These are phyloP conservation scores for Orestias chungarensis DNA, from an alignment of 2,797 vertebrate species.

Conservation along the genomic window DNA sequence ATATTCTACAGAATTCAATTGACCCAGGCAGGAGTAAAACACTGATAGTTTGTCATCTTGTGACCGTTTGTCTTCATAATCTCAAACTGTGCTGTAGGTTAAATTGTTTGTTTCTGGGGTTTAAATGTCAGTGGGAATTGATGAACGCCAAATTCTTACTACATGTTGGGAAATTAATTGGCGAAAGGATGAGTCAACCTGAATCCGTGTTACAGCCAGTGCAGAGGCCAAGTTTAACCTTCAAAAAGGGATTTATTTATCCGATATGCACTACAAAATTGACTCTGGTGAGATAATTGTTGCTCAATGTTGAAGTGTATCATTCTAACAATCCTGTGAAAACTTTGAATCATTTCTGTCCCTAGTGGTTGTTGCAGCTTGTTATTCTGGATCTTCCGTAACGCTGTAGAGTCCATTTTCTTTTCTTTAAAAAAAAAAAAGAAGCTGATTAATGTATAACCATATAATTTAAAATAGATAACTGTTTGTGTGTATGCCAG, in stretches of 20 bases:
- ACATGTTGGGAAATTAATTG: not conserved
- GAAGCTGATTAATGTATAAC: not conserved
- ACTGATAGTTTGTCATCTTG: not conserved
- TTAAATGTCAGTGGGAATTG: not conserved
- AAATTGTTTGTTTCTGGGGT: not conserved
- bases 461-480: not conserved
- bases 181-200: not conserved
- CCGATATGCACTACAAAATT: not conserved
- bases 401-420: not conserved
- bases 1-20: not conserved
- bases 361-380: constrained; percentile 16
- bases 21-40: not conserved
- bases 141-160: not conserved
- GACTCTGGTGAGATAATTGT: not conserved
- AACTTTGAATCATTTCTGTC: not conserved
- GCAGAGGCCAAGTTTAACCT: not conserved
- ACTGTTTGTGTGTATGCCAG: constrained; percentile 34
- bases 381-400: not conserved
- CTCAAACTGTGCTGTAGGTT: not conserved
- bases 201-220: not conserved
- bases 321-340: not conserved
- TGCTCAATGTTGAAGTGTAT: not conserved
- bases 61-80: not conserved
- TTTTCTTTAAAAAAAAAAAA: not conserved
- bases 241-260: not conserved